Conservation (phyloP, 2,888 invertebrate species). For the Nyleta sp. region DNA sequence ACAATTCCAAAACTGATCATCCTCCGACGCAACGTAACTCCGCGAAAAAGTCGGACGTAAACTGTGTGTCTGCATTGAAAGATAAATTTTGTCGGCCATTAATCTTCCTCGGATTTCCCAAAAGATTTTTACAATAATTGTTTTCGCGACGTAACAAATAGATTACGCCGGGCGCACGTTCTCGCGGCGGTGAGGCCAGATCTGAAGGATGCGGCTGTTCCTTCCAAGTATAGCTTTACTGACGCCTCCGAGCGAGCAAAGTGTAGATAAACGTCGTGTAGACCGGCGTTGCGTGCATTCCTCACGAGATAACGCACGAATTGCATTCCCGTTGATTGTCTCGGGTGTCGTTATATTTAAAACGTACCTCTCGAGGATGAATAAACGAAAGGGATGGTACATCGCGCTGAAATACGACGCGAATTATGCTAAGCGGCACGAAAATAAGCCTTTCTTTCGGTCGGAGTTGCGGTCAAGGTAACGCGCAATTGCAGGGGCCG, state of each 20-base stretch:
- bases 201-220: constrained; percentile 58
- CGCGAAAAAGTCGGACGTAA: neutral
- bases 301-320: constrained; percentile 72
- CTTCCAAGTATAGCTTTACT: constrained; percentile 63
- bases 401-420: constrained; percentile 10
- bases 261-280: constrained; percentile 66
- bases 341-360: constrained; percentile 73
- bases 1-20: no score
- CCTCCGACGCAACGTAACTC: no score
- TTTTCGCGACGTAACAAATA: constrained; percentile 55
- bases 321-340: constrained; percentile 73
- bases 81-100: constrained; percentile 26
- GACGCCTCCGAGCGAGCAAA: constrained; percentile 61
- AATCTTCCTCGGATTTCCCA: constrained; percentile 49
- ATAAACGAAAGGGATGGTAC: constrained; percentile 46
- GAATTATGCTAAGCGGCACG: constrained; percentile 9
- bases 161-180: constrained; percentile 29
- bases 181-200: constrained; percentile 44
- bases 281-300: constrained; percentile 65
- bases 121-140: constrained; percentile 53
- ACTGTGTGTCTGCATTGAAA: constrained; percentile 3
- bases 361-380: constrained; percentile 38
- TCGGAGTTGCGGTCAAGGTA: neutral
- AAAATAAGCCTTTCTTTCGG: neutral
- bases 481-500: neutral